Evolutionary conservation across 2,797 vertebrate genomes (phyloP), one percentile per base, ranked within the genome.

Genomic region (Hafferia zeledoni): DNA sequence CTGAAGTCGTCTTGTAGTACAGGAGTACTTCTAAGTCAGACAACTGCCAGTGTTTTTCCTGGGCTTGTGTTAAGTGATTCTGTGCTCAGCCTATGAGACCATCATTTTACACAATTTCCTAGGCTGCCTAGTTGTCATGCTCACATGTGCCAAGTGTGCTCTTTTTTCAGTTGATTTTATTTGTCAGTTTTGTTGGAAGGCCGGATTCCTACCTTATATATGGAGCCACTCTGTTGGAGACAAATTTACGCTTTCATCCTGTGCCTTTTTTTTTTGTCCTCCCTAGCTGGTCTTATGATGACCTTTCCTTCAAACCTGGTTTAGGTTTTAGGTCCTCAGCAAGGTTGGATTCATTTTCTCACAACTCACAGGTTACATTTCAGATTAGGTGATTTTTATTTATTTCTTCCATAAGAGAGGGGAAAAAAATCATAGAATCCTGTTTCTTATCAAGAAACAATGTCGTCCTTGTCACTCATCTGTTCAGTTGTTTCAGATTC

Each of bases 241-340:
- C 31, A 81, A 52, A 68, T 63, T 50, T 46, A 44, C 76, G 3
- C 8, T 55, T 16, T 67, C 4, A 5, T 67, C 8, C 11, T 13
- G 11, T 43, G 23, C 17, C 4, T 11, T 56, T 31, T 44, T 0
- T 55, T 25, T 44, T 35, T 46, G 41, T 8, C 1, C 2, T 8
- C 2, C 4, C 9, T 30, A 85, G 27, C 17, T 85, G 13, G 20
- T 77, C 13, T 83, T 72, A 43, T 3, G 13, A 74, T 83, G 57
- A 35, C 12, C n/a, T 61, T 33, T 81, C 35, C 35, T n/a, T 64
- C 33, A 53, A 56, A 10, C 15, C 13, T 76, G 1, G 19, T 60
- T 56, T 55, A 55, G 2, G 22, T 60, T 41, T 56, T 57, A 50
- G 3, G 24, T 68, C 17, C 22, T 87, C 28, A 63, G 39, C 44